Evolutionary conservation across 2,113 vertebrate genomes (phyloP).

Genomic region (Triplophysa tibetana): DNA sequence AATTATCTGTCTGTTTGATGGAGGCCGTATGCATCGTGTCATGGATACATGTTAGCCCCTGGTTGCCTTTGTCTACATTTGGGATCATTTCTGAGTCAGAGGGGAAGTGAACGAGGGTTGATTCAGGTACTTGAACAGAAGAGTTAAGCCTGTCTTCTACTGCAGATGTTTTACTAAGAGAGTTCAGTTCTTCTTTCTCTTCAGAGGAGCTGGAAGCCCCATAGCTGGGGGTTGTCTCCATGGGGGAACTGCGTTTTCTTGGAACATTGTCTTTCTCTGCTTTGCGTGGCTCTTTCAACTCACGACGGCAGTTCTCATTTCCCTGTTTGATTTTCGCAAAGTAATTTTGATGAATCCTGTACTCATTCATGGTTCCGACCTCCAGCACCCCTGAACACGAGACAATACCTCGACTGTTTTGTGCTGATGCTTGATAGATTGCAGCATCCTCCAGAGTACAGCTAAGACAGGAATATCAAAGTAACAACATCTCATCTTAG

Average conservation of each 20-base stretch:
- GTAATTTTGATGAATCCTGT: conserved; percentile 92
- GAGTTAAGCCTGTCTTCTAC: conserved; percentile 39
- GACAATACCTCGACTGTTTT: conserved; percentile 91
- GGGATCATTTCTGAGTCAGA: conserved; percentile 62
- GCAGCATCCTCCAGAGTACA: conserved; percentile 92
- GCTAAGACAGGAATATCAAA: conserved; percentile 67
- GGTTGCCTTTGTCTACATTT: conserved; percentile 67
- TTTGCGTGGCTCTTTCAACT: conserved; percentile 79
- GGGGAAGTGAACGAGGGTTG: not conserved
- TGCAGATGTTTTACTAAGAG: conserved; percentile 42
- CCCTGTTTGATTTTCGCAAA: conserved; percentile 90
- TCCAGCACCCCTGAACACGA: conserved; percentile 94
- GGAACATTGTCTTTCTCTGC: conserved; percentile 69
- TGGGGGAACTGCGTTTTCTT: conserved; percentile 79
- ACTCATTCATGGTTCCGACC: conserved; percentile 94
- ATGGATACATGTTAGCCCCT: conserved; percentile 63
- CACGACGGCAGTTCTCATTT: conserved; percentile 82
- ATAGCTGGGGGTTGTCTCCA: not conserved
- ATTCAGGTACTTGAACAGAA: not conserved
- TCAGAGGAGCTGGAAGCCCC: conserved; percentile 63
- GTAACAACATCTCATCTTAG: conserved; percentile 22
- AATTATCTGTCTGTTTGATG: conserved; percentile 49
- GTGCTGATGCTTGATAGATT: conserved; percentile 94
- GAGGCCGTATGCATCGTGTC: conserved; percentile 71
- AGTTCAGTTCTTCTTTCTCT: conserved; percentile 54